Conservation (phyloP, 37 sponge, comb jelly and placozoan genomes). For the Mnemiopsis leidyi region DNA sequence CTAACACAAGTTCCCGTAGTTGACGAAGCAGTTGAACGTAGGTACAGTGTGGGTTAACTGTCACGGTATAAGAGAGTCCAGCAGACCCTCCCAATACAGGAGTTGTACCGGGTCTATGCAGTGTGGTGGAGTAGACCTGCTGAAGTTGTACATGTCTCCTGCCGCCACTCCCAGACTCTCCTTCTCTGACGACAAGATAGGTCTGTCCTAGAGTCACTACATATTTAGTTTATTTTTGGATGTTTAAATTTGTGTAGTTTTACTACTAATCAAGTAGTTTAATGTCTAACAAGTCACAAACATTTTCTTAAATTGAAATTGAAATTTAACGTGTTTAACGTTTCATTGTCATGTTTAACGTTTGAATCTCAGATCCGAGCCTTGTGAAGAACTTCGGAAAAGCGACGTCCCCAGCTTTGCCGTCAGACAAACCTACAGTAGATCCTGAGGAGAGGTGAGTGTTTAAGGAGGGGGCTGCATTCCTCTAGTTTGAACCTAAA, state of each 20-base stretch:
- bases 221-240: too few relatives aligned
- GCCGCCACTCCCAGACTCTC: not conserved
- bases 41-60: conserved; percentile 27
- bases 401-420: not conserved
- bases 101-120: not conserved
- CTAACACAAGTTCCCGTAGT: not conserved
- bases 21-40: not conserved
- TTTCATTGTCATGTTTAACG: not conserved
- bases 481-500: too few relatives aligned
- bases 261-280: too few relatives aligned
- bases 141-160: not conserved
- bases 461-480: not conserved
- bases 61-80: conserved; percentile 17
- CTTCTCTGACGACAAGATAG: conserved; percentile 6
- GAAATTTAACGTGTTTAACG: too few relatives aligned
- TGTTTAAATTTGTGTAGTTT: too few relatives aligned
- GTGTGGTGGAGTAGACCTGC: not conserved
- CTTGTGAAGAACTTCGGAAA: not conserved
- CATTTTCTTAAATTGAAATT: too few relatives aligned
- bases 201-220: too few relatives aligned
- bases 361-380: not conserved
- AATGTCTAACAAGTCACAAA: too few relatives aligned
- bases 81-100: not conserved
- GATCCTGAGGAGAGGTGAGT: conserved; percentile 14
- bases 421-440: not conserved